A percentile compares a stretch with the other conserved stretches of the same genome.
phyloP scores from a whole-genome alignment of 30 jellyfish, hydroid and myxozoan genomes.

The Aurelia coerulea region DNA sequence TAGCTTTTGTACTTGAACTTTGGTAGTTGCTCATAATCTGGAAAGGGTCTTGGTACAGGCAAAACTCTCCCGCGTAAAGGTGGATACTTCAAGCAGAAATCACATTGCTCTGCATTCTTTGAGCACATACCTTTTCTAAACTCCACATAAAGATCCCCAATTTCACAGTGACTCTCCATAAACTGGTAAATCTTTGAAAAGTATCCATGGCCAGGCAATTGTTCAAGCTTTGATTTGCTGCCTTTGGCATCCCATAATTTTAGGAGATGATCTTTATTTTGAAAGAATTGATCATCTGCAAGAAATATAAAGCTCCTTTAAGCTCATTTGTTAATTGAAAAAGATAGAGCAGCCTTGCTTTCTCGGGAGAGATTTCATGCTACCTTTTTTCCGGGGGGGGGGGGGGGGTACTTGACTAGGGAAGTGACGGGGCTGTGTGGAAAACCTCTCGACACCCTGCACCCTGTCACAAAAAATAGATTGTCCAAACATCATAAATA shows the following conservation, averaged over 20 bases:
- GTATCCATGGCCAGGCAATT: slow-evolving; percentile 6
- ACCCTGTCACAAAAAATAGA: too few relatives aligned
- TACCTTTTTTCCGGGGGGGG: too few relatives aligned
- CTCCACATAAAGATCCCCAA: background rate
- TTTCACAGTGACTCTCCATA: slow-evolving; percentile 1
- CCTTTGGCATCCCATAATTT: background rate
- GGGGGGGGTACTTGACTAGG: too few relatives aligned
- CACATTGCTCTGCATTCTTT: background rate
- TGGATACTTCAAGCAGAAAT: background rate
- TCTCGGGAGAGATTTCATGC: too few relatives aligned
- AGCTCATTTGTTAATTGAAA: too few relatives aligned
- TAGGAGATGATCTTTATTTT: background rate
- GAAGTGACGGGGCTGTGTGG: too few relatives aligned
- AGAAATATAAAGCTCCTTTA: background rate
- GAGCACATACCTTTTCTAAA: background rate
- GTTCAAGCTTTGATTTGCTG: background rate
- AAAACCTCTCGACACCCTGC: too few relatives aligned
- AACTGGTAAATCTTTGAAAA: background rate
- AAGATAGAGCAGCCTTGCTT: too few relatives aligned
- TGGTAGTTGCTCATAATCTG: background rate
- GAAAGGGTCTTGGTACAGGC: slow-evolving; percentile 15
- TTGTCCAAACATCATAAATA: too few relatives aligned
- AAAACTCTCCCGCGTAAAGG: background rate
- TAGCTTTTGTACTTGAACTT: background rate
- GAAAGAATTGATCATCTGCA: background rate